Conservation (phyloP, 2,113 vertebrate genomes). For the Rhea americana region DNA sequence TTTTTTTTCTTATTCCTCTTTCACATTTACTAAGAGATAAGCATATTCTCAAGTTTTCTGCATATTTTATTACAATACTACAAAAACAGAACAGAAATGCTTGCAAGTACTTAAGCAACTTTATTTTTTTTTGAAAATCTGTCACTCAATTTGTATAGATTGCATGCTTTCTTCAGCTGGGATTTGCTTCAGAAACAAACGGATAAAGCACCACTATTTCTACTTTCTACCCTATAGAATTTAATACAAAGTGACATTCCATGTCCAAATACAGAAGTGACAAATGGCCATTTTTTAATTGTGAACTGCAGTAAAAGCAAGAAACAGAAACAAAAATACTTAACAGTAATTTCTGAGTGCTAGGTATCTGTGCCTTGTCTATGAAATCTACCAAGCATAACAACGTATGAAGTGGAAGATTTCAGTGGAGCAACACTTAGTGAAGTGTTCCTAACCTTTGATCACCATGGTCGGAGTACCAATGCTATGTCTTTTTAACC, state of each 20-base stretch:
- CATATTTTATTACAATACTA: neutral
- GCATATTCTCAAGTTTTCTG: neutral
- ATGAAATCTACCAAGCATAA: neutral
- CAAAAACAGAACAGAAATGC: neutral
- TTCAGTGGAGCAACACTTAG: neutral
- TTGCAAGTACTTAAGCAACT: neutral
- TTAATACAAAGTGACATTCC: neutral
- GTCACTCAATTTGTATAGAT: rapidly evolving
- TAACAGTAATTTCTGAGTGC: neutral
- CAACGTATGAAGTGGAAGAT: neutral
- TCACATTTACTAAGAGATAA: neutral
- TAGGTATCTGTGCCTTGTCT: neutral
- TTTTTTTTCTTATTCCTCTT: neutral
- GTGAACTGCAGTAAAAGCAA: neutral
- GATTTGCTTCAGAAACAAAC: neutral
- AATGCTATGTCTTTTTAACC: neutral
- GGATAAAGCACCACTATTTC: neutral
- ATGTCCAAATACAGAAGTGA: neutral
- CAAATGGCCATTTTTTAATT: neutral
- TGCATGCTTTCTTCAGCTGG: no score
- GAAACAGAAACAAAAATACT: neutral
- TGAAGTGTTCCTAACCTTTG: neutral
- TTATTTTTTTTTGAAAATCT: neutral
- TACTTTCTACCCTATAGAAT: neutral
- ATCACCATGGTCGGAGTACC: neutral